A percentile compares a stretch with the other conserved stretches of the same genome.
These are phyloP conservation scores for Dasyprocta punctata DNA, from an alignment of 2,113 vertebrate genomes.

Conservation along the genomic window DNA sequence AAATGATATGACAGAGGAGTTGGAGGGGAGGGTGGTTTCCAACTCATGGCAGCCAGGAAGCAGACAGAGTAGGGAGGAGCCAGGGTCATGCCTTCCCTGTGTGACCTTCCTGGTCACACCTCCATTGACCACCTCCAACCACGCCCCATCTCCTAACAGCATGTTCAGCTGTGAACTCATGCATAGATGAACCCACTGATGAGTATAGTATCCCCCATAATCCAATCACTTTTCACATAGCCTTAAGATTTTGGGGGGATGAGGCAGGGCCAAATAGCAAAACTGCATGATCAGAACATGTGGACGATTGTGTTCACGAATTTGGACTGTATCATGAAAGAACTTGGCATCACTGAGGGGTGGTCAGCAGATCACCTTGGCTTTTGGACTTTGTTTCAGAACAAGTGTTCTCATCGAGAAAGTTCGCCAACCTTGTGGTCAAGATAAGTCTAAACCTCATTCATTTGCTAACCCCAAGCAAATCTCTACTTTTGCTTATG, in stretches of 20 bases:
- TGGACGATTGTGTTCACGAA: background rate
- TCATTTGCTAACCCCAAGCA: background rate
- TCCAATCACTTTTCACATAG: background rate
- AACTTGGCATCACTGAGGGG: background rate
- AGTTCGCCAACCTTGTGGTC: background rate
- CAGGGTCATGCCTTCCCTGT: background rate
- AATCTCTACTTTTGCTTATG: background rate
- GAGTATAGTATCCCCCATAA: background rate
- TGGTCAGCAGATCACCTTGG: background rate
- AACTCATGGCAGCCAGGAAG: background rate
- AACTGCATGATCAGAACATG: background rate
- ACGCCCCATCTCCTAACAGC: background rate
- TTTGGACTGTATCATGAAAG: background rate
- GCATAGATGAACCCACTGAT: background rate
- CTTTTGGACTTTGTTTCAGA: background rate
- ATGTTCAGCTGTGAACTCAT: background rate
- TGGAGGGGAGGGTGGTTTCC: background rate
- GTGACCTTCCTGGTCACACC: background rate
- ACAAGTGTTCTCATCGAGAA: too few species aligned
- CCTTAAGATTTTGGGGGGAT: background rate
- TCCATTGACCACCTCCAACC: background rate
- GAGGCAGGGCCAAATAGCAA: background rate
- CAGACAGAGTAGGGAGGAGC: background rate
- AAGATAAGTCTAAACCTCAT: background rate
- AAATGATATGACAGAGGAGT: background rate